A percentile compares a stretch with the other conserved stretches of the same genome.
phyloP scores from a whole-genome alignment of 1,140 invertebrate genomes.

The Rhynchophorus ferrugineus region DNA sequence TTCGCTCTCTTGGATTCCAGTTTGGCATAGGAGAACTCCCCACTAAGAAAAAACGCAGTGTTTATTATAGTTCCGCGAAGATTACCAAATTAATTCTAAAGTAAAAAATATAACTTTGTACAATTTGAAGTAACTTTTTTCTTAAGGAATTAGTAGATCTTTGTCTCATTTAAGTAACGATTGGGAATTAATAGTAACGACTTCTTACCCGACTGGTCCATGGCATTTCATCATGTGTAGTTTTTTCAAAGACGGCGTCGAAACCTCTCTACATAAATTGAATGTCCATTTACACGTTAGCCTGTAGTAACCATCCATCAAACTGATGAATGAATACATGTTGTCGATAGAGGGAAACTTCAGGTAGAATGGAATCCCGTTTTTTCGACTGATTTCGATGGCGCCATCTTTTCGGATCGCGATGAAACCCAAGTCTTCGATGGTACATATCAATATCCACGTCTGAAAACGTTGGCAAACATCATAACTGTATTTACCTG shows the following conservation, averaged over 20 bases:
- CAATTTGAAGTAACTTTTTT: no score
- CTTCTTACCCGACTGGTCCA: constrained; percentile 68
- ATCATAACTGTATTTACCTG: no score
- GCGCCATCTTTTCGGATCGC: constrained; percentile 61
- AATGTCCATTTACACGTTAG: constrained; percentile 83
- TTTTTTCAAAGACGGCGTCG: constrained; percentile 65
- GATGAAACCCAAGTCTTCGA: constrained; percentile 76
- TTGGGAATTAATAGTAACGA: no score
- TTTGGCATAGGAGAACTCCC: constrained; percentile 75
- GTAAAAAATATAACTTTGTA: no score
- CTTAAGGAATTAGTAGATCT: no score
- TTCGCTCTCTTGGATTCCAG: constrained; percentile 68
- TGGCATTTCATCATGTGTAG: constrained; percentile 74
- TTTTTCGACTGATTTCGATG: constrained; percentile 70
- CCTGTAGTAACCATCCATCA: constrained; percentile 82
- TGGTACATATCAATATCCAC: constrained; percentile 68
- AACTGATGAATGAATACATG: constrained; percentile 73
- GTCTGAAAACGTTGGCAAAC: constrained; percentile 39
- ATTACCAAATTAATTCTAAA: no score
- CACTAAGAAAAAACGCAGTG: constrained; percentile 46
- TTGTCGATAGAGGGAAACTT: constrained; percentile 53
- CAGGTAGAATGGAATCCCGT: constrained; percentile 69
- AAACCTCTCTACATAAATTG: constrained; percentile 73
- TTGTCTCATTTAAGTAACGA: no score
- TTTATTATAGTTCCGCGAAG: no score